Evolutionary conservation across 1,140 invertebrate genomes (phyloP).

Genomic region (Diuraphis noxia): DNA sequence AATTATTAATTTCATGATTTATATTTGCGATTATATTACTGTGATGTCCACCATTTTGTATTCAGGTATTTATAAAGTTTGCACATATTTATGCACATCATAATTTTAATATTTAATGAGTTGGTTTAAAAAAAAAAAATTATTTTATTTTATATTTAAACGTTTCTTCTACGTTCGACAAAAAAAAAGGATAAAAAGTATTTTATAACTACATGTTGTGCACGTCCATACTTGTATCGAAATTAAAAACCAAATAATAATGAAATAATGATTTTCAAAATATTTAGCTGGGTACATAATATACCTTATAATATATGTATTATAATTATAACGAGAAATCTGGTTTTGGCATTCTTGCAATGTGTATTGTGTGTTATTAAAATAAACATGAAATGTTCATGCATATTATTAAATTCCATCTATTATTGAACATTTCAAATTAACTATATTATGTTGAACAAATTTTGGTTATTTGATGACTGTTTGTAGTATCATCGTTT

Average conservation of each 20-base stretch:
- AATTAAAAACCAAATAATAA: background rate
- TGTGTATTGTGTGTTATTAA: background rate
- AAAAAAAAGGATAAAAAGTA: background rate
- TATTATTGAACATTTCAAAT: background rate
- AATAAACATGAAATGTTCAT: conserved; percentile 2
- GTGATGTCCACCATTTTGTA: background rate
- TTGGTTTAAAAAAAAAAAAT: background rate
- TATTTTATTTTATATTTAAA: background rate
- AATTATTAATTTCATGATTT: background rate
- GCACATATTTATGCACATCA: background rate
- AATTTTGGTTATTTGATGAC: background rate
- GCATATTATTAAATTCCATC: background rate
- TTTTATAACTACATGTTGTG: background rate
- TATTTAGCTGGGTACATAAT: background rate
- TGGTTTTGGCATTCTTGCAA: background rate
- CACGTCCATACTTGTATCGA: background rate
- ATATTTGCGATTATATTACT: background rate
- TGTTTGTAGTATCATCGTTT: background rate
- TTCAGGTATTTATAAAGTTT: background rate
- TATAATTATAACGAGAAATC: background rate
- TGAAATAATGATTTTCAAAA: background rate
- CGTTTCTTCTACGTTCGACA: background rate
- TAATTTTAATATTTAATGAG: background rate
- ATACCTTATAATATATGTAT: background rate
- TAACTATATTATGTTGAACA: background rate